Evolutionary conservation across 2,113 vertebrate species (phyloP).

Genomic region (Ailurus styani): DNA sequence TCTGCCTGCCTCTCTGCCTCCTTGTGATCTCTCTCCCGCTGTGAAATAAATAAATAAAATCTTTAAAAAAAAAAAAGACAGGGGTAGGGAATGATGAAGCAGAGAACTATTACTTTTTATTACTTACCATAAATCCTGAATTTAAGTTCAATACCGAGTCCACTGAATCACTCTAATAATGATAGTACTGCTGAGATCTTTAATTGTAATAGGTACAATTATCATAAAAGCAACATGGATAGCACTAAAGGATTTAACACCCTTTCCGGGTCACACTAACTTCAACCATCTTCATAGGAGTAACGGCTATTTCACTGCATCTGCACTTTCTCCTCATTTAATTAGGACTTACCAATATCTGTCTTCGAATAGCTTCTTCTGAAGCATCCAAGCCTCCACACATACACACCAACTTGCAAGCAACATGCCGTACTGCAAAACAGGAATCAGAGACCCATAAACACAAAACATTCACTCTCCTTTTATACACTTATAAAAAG

Average conservation of each 20-base stretch:
- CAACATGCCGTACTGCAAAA: slow-evolving; percentile 87
- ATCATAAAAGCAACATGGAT: background rate
- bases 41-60: too few relatives aligned
- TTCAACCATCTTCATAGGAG: slow-evolving; percentile 15
- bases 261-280: background rate
- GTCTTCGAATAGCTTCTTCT: slow-evolving; percentile 85
- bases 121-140: slow-evolving; percentile 15
- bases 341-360: slow-evolving; percentile 87
- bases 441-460: slow-evolving; percentile 52
- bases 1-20: too few relatives aligned
- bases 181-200: background rate
- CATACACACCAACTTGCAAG: slow-evolving; percentile 85
- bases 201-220: background rate
- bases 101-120: background rate
- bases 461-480: slow-evolving; percentile 7
- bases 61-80: too few relatives aligned
- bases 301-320: background rate
- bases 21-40: too few relatives aligned
- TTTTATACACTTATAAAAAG: background rate
- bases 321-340: slow-evolving; percentile 18
- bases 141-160: background rate
- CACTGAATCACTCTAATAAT: background rate
- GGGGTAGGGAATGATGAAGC: background rate
- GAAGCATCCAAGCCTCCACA: slow-evolving; percentile 81
- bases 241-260: background rate